phyloP scores from a whole-genome alignment of 2,888 invertebrate species.

The Drosophila macrospina region DNA sequence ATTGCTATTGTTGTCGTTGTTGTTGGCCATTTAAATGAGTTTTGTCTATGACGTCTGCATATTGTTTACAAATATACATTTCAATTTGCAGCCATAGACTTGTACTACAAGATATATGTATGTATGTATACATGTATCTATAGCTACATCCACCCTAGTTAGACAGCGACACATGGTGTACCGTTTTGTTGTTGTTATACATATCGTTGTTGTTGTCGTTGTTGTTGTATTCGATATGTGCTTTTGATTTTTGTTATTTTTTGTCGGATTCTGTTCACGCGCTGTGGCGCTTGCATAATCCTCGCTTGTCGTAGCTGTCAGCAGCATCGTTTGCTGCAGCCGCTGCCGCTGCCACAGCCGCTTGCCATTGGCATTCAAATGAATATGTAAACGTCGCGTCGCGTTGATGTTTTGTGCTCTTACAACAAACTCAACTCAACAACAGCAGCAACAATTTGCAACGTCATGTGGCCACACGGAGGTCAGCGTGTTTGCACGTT shows the following conservation, averaged over 20 bases:
- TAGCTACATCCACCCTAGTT: slow-evolving; percentile 32
- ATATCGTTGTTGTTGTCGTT: slow-evolving; percentile 34
- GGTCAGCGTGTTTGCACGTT: slow-evolving; percentile 53
- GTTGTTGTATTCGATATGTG: slow-evolving; percentile 32
- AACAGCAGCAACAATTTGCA: slow-evolving; percentile 29
- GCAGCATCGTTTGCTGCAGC: slow-evolving; percentile 44
- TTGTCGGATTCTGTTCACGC: slow-evolving; percentile 34
- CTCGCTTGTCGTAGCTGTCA: slow-evolving; percentile 74
- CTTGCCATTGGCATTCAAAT: slow-evolving; percentile 79
- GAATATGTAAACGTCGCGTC: slow-evolving; percentile 67
- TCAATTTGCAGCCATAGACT: slow-evolving; percentile 64
- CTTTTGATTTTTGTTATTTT: slow-evolving; percentile 38
- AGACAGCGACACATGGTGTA: slow-evolving; percentile 63
- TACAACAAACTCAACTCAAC: slow-evolving; percentile 32
- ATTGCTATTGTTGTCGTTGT: slow-evolving; percentile 18
- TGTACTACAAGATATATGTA: slow-evolving; percentile 16
- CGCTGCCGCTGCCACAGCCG: slow-evolving; percentile 49
- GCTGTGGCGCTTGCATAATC: slow-evolving; percentile 76
- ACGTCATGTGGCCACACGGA: slow-evolving; percentile 46
- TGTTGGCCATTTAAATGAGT: slow-evolving; percentile 68
- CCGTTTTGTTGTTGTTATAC: slow-evolving; percentile 8
- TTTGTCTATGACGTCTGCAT: slow-evolving; percentile 75
- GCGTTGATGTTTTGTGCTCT: slow-evolving; percentile 49
- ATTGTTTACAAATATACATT: slow-evolving; percentile 78
- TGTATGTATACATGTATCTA: slow-evolving; percentile 37